Percentiles rank a stretch among this genome's conserved stretches.
Conservation (phyloP, 2,797 vertebrate species). For the Neostethus bicornis region DNA sequence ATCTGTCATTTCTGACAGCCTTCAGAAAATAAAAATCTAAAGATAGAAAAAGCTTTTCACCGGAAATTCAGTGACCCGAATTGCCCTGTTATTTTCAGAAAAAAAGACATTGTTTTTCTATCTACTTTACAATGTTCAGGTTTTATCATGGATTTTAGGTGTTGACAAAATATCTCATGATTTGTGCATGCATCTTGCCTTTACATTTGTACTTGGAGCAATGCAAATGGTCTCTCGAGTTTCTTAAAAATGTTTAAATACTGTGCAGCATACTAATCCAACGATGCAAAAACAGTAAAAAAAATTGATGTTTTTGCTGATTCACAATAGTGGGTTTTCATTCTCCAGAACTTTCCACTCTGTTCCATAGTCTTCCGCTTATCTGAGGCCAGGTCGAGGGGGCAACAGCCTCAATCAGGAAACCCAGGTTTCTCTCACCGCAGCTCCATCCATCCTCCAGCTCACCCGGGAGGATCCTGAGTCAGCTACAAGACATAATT, state of each 20-base stretch:
- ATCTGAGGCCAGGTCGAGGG: no score
- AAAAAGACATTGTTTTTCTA: constrained; percentile 44
- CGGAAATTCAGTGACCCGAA: constrained; percentile 24
- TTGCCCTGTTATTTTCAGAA: constrained; percentile 28
- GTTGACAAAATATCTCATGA: constrained; percentile 40
- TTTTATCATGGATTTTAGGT: constrained; percentile 43
- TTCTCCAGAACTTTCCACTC: background rate
- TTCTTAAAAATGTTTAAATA: no score
- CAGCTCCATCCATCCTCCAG: no score
- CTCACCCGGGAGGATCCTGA: no score
- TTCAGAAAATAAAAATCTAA: constrained; percentile 17
- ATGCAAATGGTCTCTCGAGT: no score
- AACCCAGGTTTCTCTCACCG: no score
- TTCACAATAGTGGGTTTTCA: constrained; percentile 1
- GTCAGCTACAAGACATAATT: no score
- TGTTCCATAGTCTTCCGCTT: no score
- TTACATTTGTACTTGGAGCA: constrained; percentile 11
- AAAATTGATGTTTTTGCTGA: constrained; percentile 16
- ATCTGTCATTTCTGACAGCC: constrained; percentile 47
- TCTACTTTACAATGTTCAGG: constrained; percentile 27
- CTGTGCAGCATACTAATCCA: constrained; percentile 22
- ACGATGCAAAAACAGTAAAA: constrained; percentile 7
- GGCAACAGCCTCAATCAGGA: no score
- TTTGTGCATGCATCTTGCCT: constrained; percentile 18
- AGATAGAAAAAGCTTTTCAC: constrained; percentile 9